Evolutionary conservation across 2,888 invertebrate genomes (phyloP).

Genomic region (Operophtera brumata): DNA sequence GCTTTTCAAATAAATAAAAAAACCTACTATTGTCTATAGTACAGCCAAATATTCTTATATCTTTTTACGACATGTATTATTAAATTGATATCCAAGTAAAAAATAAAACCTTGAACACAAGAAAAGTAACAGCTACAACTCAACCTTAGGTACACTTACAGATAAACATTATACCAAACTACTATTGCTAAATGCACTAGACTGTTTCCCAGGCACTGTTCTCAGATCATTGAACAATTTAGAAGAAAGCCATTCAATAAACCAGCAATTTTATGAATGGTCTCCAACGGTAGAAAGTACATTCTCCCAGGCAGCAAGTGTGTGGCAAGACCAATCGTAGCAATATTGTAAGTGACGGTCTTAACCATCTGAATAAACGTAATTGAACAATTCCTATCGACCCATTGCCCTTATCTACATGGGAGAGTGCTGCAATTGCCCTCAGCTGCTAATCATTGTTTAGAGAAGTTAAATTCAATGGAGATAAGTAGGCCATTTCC

Average conservation of each 20-base stretch:
- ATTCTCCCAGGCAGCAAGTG: slow-evolving; percentile 32
- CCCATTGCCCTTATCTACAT: slow-evolving; percentile 71
- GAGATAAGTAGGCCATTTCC: slow-evolving; percentile 40
- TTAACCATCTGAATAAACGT: slow-evolving; percentile 76
- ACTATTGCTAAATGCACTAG: slow-evolving; percentile 13
- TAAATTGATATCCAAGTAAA: slow-evolving; percentile 1
- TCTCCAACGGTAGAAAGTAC: slow-evolving; percentile 33
- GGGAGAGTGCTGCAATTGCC: slow-evolving; percentile 55
- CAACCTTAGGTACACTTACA: neutral
- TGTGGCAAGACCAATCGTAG: slow-evolving; percentile 60
- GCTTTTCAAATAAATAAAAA: no score
- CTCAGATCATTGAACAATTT: slow-evolving; percentile 25
- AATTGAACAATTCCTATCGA: slow-evolving; percentile 77
- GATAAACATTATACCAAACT: slow-evolving; percentile 12
- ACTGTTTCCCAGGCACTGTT: slow-evolving; percentile 20
- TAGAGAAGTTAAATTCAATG: slow-evolving; percentile 50
- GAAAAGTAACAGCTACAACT: slow-evolving; percentile 9
- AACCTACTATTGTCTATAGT: no score
- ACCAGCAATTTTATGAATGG: slow-evolving; percentile 32
- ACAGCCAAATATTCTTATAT: neutral
- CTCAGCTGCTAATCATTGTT: slow-evolving; percentile 61
- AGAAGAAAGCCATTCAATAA: slow-evolving; percentile 26
- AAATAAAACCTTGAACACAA: slow-evolving; percentile 11
- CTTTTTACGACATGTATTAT: neutral
- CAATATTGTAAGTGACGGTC: slow-evolving; percentile 74